These are phyloP conservation scores for Pegoplata infirma DNA, from an alignment of 2,888 invertebrate genomes.

Conservation along the genomic window DNA sequence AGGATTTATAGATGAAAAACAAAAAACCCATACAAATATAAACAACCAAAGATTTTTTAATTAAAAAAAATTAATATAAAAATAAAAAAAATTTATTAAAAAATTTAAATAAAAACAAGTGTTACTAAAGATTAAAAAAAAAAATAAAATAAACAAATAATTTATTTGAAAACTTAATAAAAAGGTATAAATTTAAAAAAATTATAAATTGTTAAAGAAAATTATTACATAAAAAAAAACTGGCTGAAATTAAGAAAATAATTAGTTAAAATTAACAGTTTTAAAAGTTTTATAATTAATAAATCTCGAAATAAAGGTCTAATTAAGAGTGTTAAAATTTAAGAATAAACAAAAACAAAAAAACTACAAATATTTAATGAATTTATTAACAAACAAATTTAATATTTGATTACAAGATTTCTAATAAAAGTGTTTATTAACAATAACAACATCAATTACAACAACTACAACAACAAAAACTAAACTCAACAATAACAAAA, in stretches of 20 bases:
- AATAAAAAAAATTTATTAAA: constrained; percentile 28
- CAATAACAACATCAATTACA: constrained; percentile 27
- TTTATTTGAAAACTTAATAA: too few species aligned
- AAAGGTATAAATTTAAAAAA: constrained; percentile 32
- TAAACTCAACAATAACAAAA: too few species aligned
- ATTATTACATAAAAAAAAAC: constrained; percentile 24
- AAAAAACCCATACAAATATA: not conserved
- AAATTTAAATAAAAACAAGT: constrained; percentile 35
- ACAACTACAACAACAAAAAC: too few species aligned
- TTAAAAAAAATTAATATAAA: constrained; percentile 16
- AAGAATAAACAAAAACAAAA: not conserved
- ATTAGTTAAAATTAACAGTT: not conserved
- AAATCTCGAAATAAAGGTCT: not conserved
- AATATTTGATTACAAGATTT: not conserved
- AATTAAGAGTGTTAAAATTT: not conserved
- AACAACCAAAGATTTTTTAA: constrained; percentile 32
- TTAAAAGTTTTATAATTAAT: not conserved
- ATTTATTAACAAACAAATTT: too few species aligned
- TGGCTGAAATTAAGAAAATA: constrained; percentile 24
- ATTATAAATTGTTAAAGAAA: not conserved
- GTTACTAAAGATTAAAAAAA: constrained; percentile 51
- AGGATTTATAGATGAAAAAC: constrained; percentile 15
- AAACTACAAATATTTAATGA: too few species aligned
- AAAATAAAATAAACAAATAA: constrained; percentile 36
- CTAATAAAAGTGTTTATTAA: constrained; percentile 8